Percentiles rank a stretch among this genome's conserved stretches.
Evolutionary conservation across 1,140 invertebrate species (phyloP).

Genomic region (Drosophila paulistorum): DNA sequence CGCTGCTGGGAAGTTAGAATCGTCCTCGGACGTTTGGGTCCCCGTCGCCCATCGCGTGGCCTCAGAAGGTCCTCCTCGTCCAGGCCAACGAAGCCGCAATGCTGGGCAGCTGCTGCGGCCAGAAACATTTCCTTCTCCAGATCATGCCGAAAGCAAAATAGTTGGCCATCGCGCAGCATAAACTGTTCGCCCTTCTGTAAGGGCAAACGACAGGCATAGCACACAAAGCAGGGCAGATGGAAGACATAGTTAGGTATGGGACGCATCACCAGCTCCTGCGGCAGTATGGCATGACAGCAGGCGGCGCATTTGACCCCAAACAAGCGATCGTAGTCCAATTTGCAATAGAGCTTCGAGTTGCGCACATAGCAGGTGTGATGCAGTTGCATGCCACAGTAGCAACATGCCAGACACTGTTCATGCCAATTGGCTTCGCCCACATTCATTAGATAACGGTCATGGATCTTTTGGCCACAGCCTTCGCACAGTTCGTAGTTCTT

Average conservation of each 20-base stretch:
- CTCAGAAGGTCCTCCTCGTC: constrained; percentile 92
- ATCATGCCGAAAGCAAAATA: constrained; percentile 94
- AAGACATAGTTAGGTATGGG: constrained; percentile 90
- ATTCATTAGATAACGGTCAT: constrained; percentile 95
- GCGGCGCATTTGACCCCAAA: constrained; percentile 96
- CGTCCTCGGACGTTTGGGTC: constrained; percentile 97
- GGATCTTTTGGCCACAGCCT: constrained; percentile 95
- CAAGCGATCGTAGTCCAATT: constrained; percentile 96
- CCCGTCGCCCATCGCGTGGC: constrained; percentile 92
- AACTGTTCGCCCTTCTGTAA: constrained; percentile 98
- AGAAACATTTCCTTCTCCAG: constrained; percentile 96
- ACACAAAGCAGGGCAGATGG: constrained; percentile 95
- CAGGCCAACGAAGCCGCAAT: constrained; percentile 84
- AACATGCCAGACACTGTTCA: constrained; percentile 95
- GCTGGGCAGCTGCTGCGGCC: constrained; percentile 86
- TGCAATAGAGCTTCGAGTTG: constrained; percentile 97
- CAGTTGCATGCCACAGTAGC: constrained; percentile 93
- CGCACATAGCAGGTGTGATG: constrained; percentile 95
- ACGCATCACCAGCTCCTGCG: constrained; percentile 97
- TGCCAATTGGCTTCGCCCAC: constrained; percentile 96
- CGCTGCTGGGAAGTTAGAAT: constrained; percentile 98
- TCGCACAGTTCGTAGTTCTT: constrained; percentile 91
- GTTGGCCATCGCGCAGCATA: constrained; percentile 94
- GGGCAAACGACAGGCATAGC: constrained; percentile 95
- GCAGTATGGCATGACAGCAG: constrained; percentile 93